A percentile compares a stretch with the other conserved stretches of the same genome.
Conservation (phyloP, 2,888 invertebrate genomes). For the Ornithoptera alexandrae region DNA sequence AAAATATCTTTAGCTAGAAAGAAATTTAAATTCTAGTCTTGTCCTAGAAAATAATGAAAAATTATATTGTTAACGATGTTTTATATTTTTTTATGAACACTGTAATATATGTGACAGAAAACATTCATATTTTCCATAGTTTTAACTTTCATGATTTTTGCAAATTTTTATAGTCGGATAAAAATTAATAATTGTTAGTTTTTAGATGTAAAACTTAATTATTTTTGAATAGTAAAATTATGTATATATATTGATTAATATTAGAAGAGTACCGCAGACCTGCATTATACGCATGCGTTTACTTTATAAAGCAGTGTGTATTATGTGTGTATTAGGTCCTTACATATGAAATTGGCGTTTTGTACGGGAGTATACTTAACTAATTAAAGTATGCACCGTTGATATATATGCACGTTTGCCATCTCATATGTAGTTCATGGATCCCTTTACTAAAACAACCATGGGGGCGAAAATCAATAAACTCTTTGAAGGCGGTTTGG, state of each 20-base stretch:
- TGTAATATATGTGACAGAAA: background rate
- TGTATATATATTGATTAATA: background rate
- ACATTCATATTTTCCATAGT: background rate
- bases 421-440: no score
- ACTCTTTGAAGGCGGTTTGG: no score
- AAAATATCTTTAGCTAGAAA: slow-evolving; percentile 42
- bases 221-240: background rate
- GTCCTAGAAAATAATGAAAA: background rate
- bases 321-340: no score
- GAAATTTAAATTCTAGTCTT: background rate
- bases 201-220: background rate
- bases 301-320: slow-evolving; percentile 18
- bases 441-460: no score
- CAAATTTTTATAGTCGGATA: background rate
- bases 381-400: no score
- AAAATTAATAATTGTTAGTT: background rate
- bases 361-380: no score
- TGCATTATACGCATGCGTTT: slow-evolving; percentile 42
- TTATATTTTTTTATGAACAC: background rate
- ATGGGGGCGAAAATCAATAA: no score
- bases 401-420: no score
- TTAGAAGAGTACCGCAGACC: background rate
- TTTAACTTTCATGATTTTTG: background rate
- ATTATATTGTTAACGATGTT: background rate
- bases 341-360: no score